A percentile compares a stretch with the other conserved stretches of the same genome.
Conservation (phyloP, 2,797 vertebrate species). For the Anas capensis region DNA sequence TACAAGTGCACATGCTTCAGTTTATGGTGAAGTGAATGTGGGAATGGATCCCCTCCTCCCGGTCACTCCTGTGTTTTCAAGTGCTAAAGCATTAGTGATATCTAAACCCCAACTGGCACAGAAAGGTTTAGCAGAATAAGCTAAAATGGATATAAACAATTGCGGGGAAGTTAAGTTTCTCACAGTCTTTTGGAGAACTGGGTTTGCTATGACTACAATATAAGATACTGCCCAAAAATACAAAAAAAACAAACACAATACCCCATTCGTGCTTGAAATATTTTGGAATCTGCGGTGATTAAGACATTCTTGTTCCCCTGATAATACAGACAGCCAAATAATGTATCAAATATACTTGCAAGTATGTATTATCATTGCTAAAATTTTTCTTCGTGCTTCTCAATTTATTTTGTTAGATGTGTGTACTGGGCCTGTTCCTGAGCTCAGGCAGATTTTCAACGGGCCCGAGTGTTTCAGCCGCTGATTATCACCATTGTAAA, state of each 20-base stretch:
- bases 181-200: constrained; percentile 60
- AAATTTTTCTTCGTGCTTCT: constrained; percentile 45
- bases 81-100: constrained; percentile 1
- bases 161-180: constrained; percentile 62
- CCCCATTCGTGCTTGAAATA: background rate
- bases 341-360: constrained; percentile 32
- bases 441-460: background rate
- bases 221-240: constrained; percentile 24
- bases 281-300: constrained; percentile 29
- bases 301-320: constrained; percentile 41
- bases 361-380: background rate
- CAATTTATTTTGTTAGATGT: constrained; percentile 7
- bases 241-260: background rate
- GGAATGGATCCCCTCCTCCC: constrained; percentile 48
- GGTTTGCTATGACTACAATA: constrained; percentile 44
- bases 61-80: constrained; percentile 47
- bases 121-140: constrained; percentile 58
- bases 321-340: constrained; percentile 39
- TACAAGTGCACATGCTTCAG: constrained; percentile 29
- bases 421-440: background rate
- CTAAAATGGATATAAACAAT: constrained; percentile 56
- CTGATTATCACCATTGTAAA: background rate
- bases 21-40: constrained; percentile 57
- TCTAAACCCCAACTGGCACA: constrained; percentile 34
- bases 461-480: background rate